Evolutionary conservation across 2,113 vertebrate genomes (phyloP), one percentile per base, ranked within the genome.

Genomic region (Pterocles orientalis): DNA sequence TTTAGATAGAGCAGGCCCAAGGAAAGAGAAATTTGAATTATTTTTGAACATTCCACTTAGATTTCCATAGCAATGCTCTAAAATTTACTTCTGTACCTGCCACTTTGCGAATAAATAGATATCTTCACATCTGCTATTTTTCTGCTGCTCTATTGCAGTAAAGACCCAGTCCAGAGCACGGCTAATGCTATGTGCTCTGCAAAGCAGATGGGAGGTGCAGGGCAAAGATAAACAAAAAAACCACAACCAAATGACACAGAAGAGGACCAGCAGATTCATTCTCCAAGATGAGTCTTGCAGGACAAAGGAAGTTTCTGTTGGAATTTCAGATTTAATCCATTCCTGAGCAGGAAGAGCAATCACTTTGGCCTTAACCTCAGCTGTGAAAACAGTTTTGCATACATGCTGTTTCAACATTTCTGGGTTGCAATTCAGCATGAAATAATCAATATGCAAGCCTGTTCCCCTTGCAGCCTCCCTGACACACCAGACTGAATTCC

Each of bases 351-450:
- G 72, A 90, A 96, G 90, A 96, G 90, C 92, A 94, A 96, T 91
- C 91, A 88, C 86, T 96, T 94, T 95, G 88, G 94, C 94, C 91
- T 96, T 94, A 89, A 94, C 94, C 95, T 85, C 79, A 82, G 81
- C 95, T 95, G 57, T 85, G 86, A 88, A 85, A 87, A 64, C 48
- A 13, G 72, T 1, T 97, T 96, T 96, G 92, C 96, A 97, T 96
- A 96, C 86, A 65, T 95, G 96, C 96, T 97, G 96, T 14, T 97
- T 97, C 96, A 96, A 97, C 96, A 97, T 28, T 96, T 95, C 96
- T 96, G 73, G 83, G 61, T 66, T 95, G 92, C 94, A 96, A 95
- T 94, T 96, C 92, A 97, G 96, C 96, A 95, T 47, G 91, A 89
- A 95, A 92, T 93, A 96, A 97, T 97, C 96, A 96, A 97, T 97